A percentile compares a stretch with the other conserved stretches of the same genome.
Evolutionary conservation across 2,888 invertebrate species (phyloP).

Genomic region (Rhamphomyia laevipes): DNA sequence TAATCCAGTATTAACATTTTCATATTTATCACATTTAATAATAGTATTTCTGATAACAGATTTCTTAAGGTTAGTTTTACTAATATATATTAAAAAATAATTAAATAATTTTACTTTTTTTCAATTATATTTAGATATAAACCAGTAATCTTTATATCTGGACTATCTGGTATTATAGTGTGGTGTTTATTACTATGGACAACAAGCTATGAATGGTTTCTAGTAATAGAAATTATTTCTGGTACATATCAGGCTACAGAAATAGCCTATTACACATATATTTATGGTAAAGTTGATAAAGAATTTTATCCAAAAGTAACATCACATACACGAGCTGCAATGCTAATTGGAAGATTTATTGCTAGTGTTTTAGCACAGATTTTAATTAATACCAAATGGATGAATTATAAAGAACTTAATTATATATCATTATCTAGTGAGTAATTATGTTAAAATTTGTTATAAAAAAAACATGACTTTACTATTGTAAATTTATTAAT

Average conservation of each 20-base stretch:
- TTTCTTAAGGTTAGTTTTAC: constrained; percentile 39
- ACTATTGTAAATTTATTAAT: no score
- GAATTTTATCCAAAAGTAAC: no score
- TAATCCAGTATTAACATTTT: constrained; percentile 79
- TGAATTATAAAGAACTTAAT: constrained; percentile 55
- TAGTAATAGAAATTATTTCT: constrained; percentile 57
- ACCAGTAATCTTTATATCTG: constrained; percentile 68
- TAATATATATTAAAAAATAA: no score
- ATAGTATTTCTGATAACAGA: constrained; percentile 77
- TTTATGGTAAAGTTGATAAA: constrained; percentile 76
- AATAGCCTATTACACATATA: constrained; percentile 87
- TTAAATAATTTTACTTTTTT: no score
- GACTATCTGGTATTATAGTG: constrained; percentile 58
- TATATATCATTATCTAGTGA: constrained; percentile 52
- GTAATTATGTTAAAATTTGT: constrained; percentile 12
- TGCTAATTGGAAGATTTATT: constrained; percentile 53
- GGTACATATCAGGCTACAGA: constrained; percentile 82
- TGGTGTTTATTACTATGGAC: constrained; percentile 72
- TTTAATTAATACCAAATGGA: constrained; percentile 44
- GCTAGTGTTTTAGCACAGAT: constrained; percentile 56
- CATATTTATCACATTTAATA: constrained; percentile 62
- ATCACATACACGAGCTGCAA: constrained; percentile 58
- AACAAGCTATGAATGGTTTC: constrained; percentile 55
- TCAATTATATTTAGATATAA: constrained; percentile 61
- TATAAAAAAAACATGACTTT: no score